Evolutionary conservation across 1,140 invertebrate species (phyloP).

Genomic region (Prorops nasuta): DNA sequence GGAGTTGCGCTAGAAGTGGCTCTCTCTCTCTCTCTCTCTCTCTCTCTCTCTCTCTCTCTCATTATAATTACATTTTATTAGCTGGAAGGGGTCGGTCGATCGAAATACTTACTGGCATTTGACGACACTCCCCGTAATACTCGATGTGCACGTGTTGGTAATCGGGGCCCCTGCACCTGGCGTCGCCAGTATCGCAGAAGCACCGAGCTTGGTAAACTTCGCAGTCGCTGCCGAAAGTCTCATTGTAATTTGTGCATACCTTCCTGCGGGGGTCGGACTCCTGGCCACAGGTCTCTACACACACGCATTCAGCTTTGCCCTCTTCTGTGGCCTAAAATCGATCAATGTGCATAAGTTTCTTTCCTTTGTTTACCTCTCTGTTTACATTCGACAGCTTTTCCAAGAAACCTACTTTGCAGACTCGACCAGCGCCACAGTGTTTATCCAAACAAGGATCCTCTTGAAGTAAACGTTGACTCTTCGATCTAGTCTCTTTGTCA

Average conservation of each 20-base stretch:
- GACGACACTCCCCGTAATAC: conserved; percentile 83
- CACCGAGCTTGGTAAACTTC: conserved; percentile 88
- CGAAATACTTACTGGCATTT: conserved; percentile 67
- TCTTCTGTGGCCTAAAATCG: conserved; percentile 55
- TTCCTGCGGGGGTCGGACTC: conserved; percentile 77
- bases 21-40: too few species aligned
- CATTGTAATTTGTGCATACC: conserved; percentile 91
- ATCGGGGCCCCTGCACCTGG: conserved; percentile 70
- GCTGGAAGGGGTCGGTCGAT: too few species aligned
- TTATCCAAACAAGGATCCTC: conserved; percentile 80
- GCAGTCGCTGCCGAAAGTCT: conserved; percentile 91
- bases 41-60: too few species aligned
- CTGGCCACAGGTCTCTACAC: conserved; percentile 77
- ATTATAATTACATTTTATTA: too few species aligned
- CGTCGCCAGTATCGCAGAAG: conserved; percentile 74
- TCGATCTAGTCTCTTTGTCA: conserved; percentile 24
- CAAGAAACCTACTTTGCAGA: conserved; percentile 83
- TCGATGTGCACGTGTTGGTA: conserved; percentile 90
- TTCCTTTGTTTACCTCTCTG: neutral
- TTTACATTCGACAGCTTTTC: too few species aligned
- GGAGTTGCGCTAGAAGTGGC: too few species aligned
- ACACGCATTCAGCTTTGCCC: conserved; percentile 79
- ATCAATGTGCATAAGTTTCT: neutral
- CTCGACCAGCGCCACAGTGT: conserved; percentile 84
- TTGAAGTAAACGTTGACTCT: conserved; percentile 22